phyloP scores from a whole-genome alignment of 2,797 vertebrate genomes.

The Mareca strepera region DNA sequence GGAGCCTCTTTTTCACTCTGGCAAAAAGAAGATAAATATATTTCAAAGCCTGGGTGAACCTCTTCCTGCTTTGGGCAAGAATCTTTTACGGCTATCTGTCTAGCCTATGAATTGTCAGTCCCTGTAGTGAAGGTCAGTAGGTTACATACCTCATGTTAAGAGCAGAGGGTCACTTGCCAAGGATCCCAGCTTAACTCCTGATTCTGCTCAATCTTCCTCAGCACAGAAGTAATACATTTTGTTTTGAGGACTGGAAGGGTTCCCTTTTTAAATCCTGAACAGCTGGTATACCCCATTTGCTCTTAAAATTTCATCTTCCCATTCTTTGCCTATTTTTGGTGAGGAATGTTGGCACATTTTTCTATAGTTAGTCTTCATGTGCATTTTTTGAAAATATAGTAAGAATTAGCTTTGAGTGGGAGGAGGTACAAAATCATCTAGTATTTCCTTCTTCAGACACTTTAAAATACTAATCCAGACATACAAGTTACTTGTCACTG shows the following conservation, averaged over 20 bases:
- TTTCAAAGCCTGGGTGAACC: neutral
- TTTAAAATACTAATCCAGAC: neutral
- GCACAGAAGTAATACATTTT: neutral
- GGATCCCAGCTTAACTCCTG: neutral
- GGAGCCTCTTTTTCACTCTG: neutral
- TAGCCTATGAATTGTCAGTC: constrained; percentile 12
- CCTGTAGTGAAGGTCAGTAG: constrained; percentile 49
- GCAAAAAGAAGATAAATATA: constrained; percentile 1
- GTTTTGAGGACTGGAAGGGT: constrained; percentile 40
- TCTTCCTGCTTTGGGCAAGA: constrained; percentile 20
- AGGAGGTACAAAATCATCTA: constrained; percentile 4
- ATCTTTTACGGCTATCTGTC: constrained; percentile 31
- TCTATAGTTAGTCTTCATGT: constrained; percentile 59
- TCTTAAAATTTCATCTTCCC: constrained; percentile 68
- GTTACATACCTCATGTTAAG: constrained; percentile 48
- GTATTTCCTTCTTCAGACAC: neutral
- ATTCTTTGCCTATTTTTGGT: constrained; percentile 73
- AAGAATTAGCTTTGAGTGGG: constrained; percentile 31
- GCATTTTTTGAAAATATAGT: constrained; percentile 63
- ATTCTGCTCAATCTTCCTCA: neutral
- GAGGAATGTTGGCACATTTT: constrained; percentile 65
- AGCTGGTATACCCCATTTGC: constrained; percentile 61
- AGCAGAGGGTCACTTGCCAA: constrained; percentile 19
- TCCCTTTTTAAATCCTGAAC: constrained; percentile 59
- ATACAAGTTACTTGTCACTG: neutral